Evolutionary conservation across 2,888 invertebrate species (phyloP), one percentile per base, ranked within the genome.

Genomic region (Atrina japonica): DNA sequence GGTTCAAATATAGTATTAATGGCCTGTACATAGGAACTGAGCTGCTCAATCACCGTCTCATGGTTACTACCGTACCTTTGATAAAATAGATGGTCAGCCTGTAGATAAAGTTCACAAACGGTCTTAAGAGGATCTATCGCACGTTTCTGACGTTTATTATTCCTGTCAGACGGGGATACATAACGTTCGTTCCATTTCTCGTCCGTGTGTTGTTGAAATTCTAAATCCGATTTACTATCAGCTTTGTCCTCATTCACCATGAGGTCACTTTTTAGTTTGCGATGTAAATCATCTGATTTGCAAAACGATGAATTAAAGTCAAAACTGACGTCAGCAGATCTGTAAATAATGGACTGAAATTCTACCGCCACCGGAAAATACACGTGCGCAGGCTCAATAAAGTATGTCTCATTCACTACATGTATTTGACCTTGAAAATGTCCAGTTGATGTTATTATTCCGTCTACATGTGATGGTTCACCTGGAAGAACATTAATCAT

Each of bases 1-100:
- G 80, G 76, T 67, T 80, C 82, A 79, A 89, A 91, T 60, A 92
- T 92, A 66, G 84, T 85, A 91, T 97, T 97, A 79, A 97, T 97
- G 88, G 96, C 93, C 90, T 97, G 97, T 40, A 97, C 97, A 90
- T 97, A 97, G 63, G 97, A 93, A 7, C 97, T 97, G 94, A 98
- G 96, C 71, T 97, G 96, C 91, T 97, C 97, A 81, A 97, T 97
- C 89, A 97, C 97, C 1, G 97, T 96, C 89, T 97, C 97, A 86
- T 97, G 96, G 2, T 83, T 76, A 43, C 76, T 80, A 27, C 77
- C 78, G 59, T 79, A 83, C 58, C 78, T 78, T 45, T 82, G 43
- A 61, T 80, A 86, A 61, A 78, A 85, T 50, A 78, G 52, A 71
- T 88, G 85, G 64, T 88, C 86, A 3, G 86, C 86, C 69, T 87